Evolutionary conservation across 2,113 vertebrate species (phyloP).

Genomic region (Brachypodius melanocephalos): DNA sequence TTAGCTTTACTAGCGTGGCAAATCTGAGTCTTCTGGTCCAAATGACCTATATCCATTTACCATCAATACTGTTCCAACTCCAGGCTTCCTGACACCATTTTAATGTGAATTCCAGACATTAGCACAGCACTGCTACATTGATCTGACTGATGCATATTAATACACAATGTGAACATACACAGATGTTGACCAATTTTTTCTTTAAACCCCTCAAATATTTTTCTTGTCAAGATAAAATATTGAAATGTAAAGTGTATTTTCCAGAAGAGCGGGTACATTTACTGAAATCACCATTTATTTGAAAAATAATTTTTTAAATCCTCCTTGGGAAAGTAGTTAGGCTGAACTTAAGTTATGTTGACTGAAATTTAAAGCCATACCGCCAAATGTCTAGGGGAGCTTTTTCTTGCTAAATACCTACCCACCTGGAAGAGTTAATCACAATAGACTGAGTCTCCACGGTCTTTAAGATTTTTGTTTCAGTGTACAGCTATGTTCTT

Average conservation of each 20-base stretch:
- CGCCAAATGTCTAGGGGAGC: neutral
- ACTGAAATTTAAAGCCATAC: neutral
- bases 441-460: neutral
- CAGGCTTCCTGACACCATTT: slow-evolving; percentile 25
- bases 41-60: slow-evolving; percentile 42
- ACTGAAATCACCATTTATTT: slow-evolving; percentile 7
- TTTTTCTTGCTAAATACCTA: neutral
- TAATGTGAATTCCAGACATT: slow-evolving; percentile 55
- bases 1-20: neutral
- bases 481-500: neutral
- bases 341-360: neutral
- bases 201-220: neutral
- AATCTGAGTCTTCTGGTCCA: neutral
- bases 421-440: neutral
- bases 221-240: slow-evolving; percentile 30
- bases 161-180: neutral
- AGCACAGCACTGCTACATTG: slow-evolving; percentile 19
- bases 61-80: slow-evolving; percentile 11
- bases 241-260: neutral
- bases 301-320: neutral
- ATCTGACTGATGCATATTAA: slow-evolving; percentile 12
- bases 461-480: neutral
- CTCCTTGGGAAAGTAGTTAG: slow-evolving; percentile 17
- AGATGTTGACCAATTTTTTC: slow-evolving; percentile 18
- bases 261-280: neutral